Conservation (phyloP, 1,140 invertebrate genomes). For the Drosophila prosaltans region DNA sequence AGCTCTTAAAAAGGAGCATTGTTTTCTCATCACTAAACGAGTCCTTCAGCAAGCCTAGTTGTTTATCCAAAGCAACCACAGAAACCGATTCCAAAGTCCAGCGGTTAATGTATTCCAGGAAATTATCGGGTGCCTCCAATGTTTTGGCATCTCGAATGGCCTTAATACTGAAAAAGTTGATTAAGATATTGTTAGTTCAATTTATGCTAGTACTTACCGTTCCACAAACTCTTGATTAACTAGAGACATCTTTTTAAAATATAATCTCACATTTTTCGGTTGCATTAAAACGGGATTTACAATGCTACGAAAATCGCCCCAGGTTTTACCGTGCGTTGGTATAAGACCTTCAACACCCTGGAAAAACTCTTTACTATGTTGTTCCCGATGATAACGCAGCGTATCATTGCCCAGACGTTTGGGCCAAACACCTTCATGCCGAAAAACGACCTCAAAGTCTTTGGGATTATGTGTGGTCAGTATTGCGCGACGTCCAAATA, state of each 20-base stretch:
- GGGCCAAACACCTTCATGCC: constrained; percentile 75
- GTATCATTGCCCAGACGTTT: constrained; percentile 56
- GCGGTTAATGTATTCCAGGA: constrained; percentile 87
- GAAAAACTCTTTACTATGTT: constrained; percentile 59
- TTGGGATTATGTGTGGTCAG: constrained; percentile 61
- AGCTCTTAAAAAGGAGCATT: constrained; percentile 85
- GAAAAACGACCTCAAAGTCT: constrained; percentile 69
- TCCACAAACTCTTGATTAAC: constrained; percentile 81
- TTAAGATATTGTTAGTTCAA: too few species aligned
- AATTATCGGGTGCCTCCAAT: constrained; percentile 85
- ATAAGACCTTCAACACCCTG: constrained; percentile 59
- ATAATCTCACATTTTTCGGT: constrained; percentile 84
- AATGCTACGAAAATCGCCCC: constrained; percentile 64
- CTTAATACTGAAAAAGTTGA: constrained; percentile 76
- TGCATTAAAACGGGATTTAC: constrained; percentile 84
- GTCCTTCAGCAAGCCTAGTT: constrained; percentile 84
- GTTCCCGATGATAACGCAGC: constrained; percentile 60
- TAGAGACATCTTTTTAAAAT: constrained; percentile 81
- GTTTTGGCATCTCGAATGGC: constrained; percentile 84
- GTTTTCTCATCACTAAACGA: constrained; percentile 83
- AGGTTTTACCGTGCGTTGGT: constrained; percentile 56
- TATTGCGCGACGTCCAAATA: constrained; percentile 52
- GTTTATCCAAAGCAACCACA: constrained; percentile 87
- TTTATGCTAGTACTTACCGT: constrained; percentile 21
- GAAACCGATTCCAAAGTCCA: constrained; percentile 90